Evolutionary conservation across 2,113 vertebrate species (phyloP).

Genomic region (Nyctereutes procyonoides): DNA sequence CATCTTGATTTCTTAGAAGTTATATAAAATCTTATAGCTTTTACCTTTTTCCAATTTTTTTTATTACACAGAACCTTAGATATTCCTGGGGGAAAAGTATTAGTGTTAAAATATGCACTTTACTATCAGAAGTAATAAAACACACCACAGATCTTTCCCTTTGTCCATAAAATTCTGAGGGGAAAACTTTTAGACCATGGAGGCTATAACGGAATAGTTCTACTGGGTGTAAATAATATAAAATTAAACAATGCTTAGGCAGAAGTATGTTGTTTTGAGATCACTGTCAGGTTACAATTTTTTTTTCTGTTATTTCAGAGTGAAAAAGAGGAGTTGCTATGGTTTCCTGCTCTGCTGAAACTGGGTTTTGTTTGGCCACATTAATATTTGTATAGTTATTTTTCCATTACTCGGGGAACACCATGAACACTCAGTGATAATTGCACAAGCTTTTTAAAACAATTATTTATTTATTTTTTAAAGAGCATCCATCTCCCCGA

Average conservation of each 20-base stretch:
- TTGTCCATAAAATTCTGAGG: constrained; percentile 20
- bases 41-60: neutral
- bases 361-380: constrained; percentile 35
- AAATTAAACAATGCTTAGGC: constrained; percentile 30
- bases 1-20: constrained; percentile 8
- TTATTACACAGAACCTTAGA: neutral
- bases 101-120: constrained; percentile 33
- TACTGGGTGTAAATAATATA: constrained; percentile 1
- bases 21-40: neutral
- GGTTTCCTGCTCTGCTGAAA: constrained; percentile 40
- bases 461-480: neutral
- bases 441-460: neutral
- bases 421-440: neutral
- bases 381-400: constrained; percentile 57
- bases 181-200: constrained; percentile 31
- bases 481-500: constrained; percentile 35
- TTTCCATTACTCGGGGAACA: constrained; percentile 46
- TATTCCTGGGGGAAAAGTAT: constrained; percentile 12
- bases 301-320: constrained; percentile 29
- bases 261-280: constrained; percentile 33
- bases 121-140: constrained; percentile 51
- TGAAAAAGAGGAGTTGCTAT: constrained; percentile 34
- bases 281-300: neutral
- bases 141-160: neutral
- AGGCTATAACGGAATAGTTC: constrained; percentile 42